phyloP scores from a whole-genome alignment of 2,113 vertebrate genomes.

The Platanista minor region DNA sequence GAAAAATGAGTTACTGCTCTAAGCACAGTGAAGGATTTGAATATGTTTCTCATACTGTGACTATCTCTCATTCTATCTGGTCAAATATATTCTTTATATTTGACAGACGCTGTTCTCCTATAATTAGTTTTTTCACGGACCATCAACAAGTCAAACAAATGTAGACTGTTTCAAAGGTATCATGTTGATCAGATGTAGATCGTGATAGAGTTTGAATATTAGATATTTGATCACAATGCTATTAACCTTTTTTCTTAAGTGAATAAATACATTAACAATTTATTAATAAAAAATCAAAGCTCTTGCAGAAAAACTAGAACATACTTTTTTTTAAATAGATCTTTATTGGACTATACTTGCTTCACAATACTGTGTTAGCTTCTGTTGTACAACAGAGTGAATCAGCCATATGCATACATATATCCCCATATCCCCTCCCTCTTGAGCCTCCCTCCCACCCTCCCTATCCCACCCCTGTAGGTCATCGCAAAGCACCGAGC shows the following conservation, averaged over 20 bases:
- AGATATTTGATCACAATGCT: background rate
- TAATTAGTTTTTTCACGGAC: background rate
- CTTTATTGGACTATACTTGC: too few relatives aligned
- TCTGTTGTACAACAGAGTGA: too few relatives aligned
- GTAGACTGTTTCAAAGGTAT: background rate
- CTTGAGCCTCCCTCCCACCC: too few relatives aligned
- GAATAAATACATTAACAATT: background rate
- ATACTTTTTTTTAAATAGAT: too few relatives aligned
- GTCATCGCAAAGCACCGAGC: too few relatives aligned
- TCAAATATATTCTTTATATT: background rate
- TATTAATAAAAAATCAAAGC: background rate
- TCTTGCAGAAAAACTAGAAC: background rate
- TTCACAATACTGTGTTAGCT: too few relatives aligned
- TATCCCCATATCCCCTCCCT: too few relatives aligned
- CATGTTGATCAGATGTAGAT: background rate
- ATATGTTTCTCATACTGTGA: background rate
- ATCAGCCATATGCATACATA: too few relatives aligned
- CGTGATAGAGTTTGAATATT: background rate
- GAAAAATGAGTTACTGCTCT: background rate
- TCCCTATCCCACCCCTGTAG: too few relatives aligned
- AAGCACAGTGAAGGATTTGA: background rate
- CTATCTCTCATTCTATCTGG: background rate
- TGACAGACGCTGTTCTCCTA: background rate
- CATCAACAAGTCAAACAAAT: background rate
- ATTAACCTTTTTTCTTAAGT: background rate